Conservation (phyloP, 2,888 invertebrate species). For the Eupithecia exiguata region DNA sequence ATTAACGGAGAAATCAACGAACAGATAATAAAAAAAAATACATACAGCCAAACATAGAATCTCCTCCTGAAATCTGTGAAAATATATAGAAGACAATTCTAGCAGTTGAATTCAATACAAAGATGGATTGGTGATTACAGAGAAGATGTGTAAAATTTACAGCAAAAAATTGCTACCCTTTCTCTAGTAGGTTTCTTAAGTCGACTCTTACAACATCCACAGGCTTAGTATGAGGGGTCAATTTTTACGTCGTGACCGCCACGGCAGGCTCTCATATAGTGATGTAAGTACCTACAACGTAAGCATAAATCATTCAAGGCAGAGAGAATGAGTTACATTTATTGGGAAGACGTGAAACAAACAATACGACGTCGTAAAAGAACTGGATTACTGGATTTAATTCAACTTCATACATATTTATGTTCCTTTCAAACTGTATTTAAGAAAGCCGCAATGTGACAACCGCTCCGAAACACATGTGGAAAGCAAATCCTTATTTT, state of each 20-base stretch:
- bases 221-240: background rate
- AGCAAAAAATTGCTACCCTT: background rate
- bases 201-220: background rate
- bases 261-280: background rate
- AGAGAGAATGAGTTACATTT: conserved; percentile 54
- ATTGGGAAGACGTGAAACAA: conserved; percentile 57
- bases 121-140: background rate
- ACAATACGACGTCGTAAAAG: conserved; percentile 61
- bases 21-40: too few relatives aligned
- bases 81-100: background rate
- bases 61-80: too few relatives aligned
- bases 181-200: background rate
- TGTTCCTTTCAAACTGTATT: conserved; percentile 59
- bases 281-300: conserved; percentile 26
- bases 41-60: too few relatives aligned
- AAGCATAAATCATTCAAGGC: conserved; percentile 61
- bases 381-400: conserved; percentile 59
- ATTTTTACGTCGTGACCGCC: background rate
- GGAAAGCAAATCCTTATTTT: conserved; percentile 58
- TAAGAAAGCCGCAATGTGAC: conserved; percentile 56
- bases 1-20: too few relatives aligned
- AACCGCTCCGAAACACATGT: conserved; percentile 57
- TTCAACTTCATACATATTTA: conserved; percentile 72
- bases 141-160: too few relatives aligned
- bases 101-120: background rate